Evolutionary conservation across 2,797 vertebrate genomes (phyloP).

Genomic region (Rhabdomys pumilio): DNA sequence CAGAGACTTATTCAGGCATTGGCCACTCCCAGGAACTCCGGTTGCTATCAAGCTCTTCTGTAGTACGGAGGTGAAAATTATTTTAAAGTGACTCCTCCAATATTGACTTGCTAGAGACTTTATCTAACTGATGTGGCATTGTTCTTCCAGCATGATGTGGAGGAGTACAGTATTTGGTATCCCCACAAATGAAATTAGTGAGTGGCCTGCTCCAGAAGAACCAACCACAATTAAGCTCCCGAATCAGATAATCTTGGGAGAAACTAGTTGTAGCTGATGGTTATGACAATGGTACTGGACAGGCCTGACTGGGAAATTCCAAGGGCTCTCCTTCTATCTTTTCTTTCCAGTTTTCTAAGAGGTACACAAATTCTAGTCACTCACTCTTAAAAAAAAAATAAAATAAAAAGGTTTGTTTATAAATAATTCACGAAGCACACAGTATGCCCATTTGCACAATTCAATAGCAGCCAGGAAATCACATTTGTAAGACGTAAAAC

Average conservation of each 20-base stretch:
- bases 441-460: not conserved
- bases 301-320: not conserved
- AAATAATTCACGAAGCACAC: not conserved
- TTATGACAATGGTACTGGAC: not conserved
- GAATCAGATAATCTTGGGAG: not conserved
- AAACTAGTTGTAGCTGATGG: not conserved
- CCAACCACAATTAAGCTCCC: not conserved
- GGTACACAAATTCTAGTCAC: not conserved
- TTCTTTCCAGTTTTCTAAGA: not conserved
- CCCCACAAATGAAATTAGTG: not conserved
- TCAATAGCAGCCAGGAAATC: not conserved
- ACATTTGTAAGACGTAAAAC: not conserved
- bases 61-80: not conserved
- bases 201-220: not conserved
- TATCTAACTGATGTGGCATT: not conserved
- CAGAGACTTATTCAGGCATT: not conserved
- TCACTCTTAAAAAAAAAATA: not conserved
- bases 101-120: not conserved
- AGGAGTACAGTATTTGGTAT: not conserved
- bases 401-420: not conserved
- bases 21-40: not conserved
- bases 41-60: not conserved
- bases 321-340: accelerated
- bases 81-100: not conserved
- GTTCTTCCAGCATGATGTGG: not conserved